Base-by-base conservation (phyloP, 2,888 invertebrate species). In the Cylindroiulus punctatus region DNA sequence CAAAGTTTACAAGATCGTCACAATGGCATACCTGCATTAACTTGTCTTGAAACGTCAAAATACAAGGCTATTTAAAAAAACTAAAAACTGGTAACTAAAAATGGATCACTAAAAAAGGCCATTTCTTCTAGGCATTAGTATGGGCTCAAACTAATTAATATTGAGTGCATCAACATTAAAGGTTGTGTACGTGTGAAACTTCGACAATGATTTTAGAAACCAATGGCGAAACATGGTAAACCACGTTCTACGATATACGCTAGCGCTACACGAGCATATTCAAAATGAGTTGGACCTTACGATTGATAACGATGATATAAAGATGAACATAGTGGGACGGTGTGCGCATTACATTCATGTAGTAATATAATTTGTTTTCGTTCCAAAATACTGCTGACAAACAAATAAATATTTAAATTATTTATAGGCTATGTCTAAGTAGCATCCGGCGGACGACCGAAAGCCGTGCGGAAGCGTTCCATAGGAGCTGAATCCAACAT, bases 331-430 rank as follows among this genome's bases (percentile, higher is more conserved):
- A 76, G 76, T 76, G 76, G 76, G 76, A 76, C 76, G 76, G 76
- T 76, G 76, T 76, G 76, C 76, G 76, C 76, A 30, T 76, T 76
- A 76, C 76, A 76, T 76, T 65, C 26, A 65, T 10, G 22, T 26
- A 26, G n/a, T 65, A 22, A 22, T 65, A 10, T n/a, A 22, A 26
- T 65, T 30, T 30, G 14, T 76, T 76, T 76, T 76, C 76, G 76
- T 76, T 76, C 76, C 76, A 76, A 76, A 76, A 30, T 76, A 76
- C 76, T 76, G 76, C 76, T 76, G 76, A 76, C 76, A 76, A 76
- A 76, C 76, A 76, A 76, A 76, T 76, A 76, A 76, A 76, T 76
- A 76, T 8, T 76, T 76, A 76, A 76, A 76, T 76, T 76, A 76
- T 76, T 76, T 76, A 76, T 76, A 76, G 14, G 76, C 76, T 76